Evolutionary conservation across 2,888 invertebrate species (phyloP).

Genomic region (Sepiola atlantica): DNA sequence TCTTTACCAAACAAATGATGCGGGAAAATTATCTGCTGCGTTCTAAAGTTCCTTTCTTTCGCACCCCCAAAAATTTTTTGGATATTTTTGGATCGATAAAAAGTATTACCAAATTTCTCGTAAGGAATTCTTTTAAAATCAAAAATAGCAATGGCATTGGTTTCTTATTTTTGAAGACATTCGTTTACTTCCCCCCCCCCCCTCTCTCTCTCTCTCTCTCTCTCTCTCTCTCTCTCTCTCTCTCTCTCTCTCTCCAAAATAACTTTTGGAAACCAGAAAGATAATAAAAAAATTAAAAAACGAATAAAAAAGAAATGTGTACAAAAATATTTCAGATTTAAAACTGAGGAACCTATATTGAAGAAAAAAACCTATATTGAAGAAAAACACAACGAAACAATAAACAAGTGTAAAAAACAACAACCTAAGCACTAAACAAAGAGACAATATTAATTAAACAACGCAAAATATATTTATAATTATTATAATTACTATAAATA

Average conservation of each 20-base stretch:
- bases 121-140: background rate
- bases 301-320: background rate
- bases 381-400: background rate
- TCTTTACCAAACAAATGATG: background rate
- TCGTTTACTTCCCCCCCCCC: background rate
- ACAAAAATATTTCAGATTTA: background rate
- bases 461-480: slow-evolving; percentile 13
- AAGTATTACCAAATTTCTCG: too few relatives aligned
- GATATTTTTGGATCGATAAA: too few relatives aligned
- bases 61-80: background rate
- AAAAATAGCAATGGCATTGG: background rate
- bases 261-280: too few relatives aligned
- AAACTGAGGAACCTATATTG: background rate
- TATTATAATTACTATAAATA: slow-evolving; percentile 32
- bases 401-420: background rate
- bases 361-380: background rate
- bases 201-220: too few relatives aligned
- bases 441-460: slow-evolving; percentile 3
- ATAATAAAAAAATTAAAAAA: too few relatives aligned
- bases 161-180: background rate
- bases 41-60: background rate
- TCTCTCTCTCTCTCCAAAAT: too few relatives aligned
- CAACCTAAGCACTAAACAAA: background rate
- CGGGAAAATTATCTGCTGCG: background rate
- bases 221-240: too few relatives aligned